These are phyloP conservation scores for Plebejus argus DNA, from an alignment of 2,888 invertebrate genomes.

Conservation along the genomic window DNA sequence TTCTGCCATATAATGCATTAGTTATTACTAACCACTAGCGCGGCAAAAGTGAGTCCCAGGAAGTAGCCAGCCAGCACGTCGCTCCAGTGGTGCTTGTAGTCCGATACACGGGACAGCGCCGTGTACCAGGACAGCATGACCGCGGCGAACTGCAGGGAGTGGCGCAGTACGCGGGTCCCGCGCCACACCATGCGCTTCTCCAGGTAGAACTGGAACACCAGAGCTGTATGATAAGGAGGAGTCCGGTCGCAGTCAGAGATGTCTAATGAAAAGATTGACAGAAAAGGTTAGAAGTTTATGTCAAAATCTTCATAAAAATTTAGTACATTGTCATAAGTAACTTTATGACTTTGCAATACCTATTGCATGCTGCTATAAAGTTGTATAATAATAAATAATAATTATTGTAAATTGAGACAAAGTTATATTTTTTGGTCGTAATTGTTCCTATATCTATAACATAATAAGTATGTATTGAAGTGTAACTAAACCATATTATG, in stretches of 20 bases:
- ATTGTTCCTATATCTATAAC: no score
- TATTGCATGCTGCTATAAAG: no score
- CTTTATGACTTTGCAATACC: no score
- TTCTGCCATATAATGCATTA: no score
- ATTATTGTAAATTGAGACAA: no score
- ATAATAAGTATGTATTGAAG: no score
- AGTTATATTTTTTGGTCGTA: no score
- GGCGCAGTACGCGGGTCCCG: conserved; percentile 88
- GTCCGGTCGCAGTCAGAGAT: neutral
- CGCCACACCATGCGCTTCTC: conserved; percentile 91
- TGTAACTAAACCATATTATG: no score
- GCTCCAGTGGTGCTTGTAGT: conserved; percentile 99
- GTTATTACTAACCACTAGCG: conserved; percentile 82
- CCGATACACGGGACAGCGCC: conserved; percentile 92
- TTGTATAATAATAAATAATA: no score
- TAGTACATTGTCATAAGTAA: no score
- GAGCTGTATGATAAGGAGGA: neutral
- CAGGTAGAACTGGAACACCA: conserved; percentile 86
- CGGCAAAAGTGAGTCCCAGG: conserved; percentile 84
- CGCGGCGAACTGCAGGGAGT: conserved; percentile 89
- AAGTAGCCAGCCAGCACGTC: conserved; percentile 93
- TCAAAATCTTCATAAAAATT: no score
- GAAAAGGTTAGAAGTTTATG: no score
- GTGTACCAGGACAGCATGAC: conserved; percentile 92
- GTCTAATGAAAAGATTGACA: neutral